Conservation (phyloP, 2,888 invertebrate species). For the Chouioia cunea region DNA sequence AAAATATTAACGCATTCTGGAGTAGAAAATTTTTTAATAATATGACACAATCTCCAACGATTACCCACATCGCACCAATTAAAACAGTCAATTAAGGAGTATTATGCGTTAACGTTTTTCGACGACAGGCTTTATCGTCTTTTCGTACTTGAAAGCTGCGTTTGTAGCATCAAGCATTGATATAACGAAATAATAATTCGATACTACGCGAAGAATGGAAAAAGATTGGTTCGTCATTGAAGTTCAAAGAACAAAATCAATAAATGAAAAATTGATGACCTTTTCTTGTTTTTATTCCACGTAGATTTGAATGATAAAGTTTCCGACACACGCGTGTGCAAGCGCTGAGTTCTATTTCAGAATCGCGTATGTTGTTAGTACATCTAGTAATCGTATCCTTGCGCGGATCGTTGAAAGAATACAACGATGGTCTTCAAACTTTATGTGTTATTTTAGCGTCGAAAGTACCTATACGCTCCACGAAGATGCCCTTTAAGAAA, state of each 20-base stretch:
- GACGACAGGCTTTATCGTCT: no score
- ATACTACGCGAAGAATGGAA: no score
- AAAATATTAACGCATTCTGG: no score
- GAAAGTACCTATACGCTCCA: conserved; percentile 8
- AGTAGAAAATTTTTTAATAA: no score
- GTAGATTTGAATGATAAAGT: conserved; percentile 26
- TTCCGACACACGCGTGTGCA: conserved; percentile 5
- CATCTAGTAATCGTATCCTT: conserved; percentile 14
- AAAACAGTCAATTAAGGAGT: no score
- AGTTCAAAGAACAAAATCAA: neutral
- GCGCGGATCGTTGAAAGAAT: conserved; percentile 18
- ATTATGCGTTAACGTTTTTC: no score
- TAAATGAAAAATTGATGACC: conserved; percentile 2
- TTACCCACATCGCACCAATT: no score
- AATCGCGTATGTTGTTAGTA: conserved; percentile 25
- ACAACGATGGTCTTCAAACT: conserved; percentile 36
- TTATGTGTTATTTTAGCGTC: conserved; percentile 24
- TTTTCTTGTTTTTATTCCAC: conserved; percentile 3
- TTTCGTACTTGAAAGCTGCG: no score
- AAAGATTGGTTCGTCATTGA: no score
- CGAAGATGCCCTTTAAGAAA: conserved; percentile 24
- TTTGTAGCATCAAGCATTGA: no score
- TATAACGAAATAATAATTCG: no score
- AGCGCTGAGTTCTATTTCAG: conserved; percentile 18
- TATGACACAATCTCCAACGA: no score